Percentiles rank a stretch among this genome's conserved stretches.
Evolutionary conservation across 2,888 invertebrate genomes (phyloP).

Genomic region (Hipparchia semele): DNA sequence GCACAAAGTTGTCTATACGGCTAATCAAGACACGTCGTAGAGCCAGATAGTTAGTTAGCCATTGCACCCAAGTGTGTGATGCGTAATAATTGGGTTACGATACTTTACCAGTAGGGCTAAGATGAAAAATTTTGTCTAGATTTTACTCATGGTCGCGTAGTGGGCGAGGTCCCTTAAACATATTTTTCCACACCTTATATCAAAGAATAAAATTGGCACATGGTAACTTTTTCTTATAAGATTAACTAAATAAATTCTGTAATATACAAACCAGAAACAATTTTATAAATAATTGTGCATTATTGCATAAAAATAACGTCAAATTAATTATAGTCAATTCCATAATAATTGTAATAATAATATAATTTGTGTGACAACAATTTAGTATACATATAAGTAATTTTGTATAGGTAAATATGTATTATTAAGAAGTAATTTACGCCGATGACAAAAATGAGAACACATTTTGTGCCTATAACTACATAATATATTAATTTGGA

Average conservation of each 20-base stretch:
- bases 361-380: conserved; percentile 14
- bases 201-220: conserved; percentile 1
- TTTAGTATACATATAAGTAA: conserved; percentile 4
- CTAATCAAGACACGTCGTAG: too few species aligned
- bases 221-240: background rate
- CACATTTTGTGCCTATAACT: conserved; percentile 1
- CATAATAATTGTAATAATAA: conserved; percentile 35
- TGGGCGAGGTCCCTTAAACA: too few species aligned
- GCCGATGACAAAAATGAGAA: background rate
- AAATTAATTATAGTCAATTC: conserved; percentile 43
- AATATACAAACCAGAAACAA: background rate
- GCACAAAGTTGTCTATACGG: too few species aligned
- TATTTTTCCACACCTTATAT: background rate
- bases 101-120: too few species aligned
- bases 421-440: background rate
- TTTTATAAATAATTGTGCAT: conserved; percentile 17
- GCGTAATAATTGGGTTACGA: too few species aligned
- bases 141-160: too few species aligned
- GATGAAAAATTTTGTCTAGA: too few species aligned
- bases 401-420: background rate
- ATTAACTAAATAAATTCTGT: conserved; percentile 8
- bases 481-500: background rate
- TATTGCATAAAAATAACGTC: conserved; percentile 18
- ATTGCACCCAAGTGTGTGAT: too few species aligned
- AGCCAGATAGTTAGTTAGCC: too few species aligned